Conservation (phyloP, 2,113 vertebrate species). For the Hydrochoerus hydrochaeris region DNA sequence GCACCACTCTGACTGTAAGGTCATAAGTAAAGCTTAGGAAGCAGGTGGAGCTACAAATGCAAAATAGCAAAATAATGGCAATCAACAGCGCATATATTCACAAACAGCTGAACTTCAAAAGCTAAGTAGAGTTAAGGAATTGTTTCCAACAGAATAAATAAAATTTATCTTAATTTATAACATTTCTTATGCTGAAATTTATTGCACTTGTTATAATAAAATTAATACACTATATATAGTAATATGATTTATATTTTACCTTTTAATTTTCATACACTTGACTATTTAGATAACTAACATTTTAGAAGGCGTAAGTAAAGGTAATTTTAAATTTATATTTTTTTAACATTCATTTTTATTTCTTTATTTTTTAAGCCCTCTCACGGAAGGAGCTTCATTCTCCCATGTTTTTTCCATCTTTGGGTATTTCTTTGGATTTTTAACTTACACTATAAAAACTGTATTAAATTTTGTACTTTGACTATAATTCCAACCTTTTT, state of each 20-base stretch:
- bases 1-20: neutral
- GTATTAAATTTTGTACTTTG: neutral
- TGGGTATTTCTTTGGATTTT: neutral
- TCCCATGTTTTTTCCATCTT: neutral
- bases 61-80: neutral
- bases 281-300: constrained; percentile 17
- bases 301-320: neutral
- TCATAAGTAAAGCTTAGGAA: neutral
- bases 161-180: neutral
- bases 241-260: neutral
- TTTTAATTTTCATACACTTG: constrained; percentile 8
- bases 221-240: neutral
- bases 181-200: neutral
- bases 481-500: neutral
- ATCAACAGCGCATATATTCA: neutral
- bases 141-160: neutral
- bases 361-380: neutral
- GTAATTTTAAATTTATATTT: neutral
- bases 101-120: neutral
- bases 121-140: neutral
- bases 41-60: neutral
- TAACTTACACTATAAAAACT: neutral
- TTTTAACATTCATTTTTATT: neutral
- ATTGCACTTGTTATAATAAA: neutral
- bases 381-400: neutral